A percentile compares a stretch with the other conserved stretches of the same genome.
Conservation (phyloP, 2,888 invertebrate species). For the Oxycera nigricornis region DNA sequence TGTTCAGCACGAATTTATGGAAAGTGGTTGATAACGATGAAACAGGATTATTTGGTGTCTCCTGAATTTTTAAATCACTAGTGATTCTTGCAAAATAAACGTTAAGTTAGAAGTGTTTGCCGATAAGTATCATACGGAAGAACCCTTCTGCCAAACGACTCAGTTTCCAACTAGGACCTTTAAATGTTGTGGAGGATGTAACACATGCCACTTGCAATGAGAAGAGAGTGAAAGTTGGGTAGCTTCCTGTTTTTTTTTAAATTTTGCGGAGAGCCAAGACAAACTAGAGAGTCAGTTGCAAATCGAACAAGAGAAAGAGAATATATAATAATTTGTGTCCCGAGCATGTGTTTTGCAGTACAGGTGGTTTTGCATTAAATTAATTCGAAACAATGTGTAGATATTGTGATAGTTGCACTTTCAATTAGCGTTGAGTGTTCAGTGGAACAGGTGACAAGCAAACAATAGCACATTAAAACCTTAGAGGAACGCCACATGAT, state of each 20-base stretch:
- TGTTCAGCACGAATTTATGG: too few species aligned
- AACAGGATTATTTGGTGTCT: too few species aligned
- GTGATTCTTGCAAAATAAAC: too few species aligned
- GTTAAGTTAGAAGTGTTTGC: too few species aligned
- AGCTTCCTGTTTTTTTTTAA: not conserved
- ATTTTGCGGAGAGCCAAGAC: not conserved
- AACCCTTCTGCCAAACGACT: too few species aligned
- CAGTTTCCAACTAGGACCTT: too few species aligned
- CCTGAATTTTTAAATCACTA: too few species aligned
- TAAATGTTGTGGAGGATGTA: not conserved
- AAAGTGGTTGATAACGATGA: too few species aligned
- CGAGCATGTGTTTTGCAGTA: constrained; percentile 7
- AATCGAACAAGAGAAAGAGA: not conserved
- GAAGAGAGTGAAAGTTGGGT: constrained; percentile 3
- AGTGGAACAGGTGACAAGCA: too few species aligned
- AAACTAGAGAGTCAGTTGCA: not conserved
- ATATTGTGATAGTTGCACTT: not conserved
- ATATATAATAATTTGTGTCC: not conserved
- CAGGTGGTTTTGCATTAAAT: constrained; percentile 18
- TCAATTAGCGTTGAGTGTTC: not conserved
- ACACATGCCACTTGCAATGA: not conserved
- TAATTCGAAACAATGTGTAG: not conserved
- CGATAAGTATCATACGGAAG: too few species aligned
- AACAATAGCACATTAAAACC: too few species aligned
- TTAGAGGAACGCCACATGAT: not conserved